phyloP scores from a whole-genome alignment of 2,113 vertebrate species.

The Circaetus cinerascens region DNA sequence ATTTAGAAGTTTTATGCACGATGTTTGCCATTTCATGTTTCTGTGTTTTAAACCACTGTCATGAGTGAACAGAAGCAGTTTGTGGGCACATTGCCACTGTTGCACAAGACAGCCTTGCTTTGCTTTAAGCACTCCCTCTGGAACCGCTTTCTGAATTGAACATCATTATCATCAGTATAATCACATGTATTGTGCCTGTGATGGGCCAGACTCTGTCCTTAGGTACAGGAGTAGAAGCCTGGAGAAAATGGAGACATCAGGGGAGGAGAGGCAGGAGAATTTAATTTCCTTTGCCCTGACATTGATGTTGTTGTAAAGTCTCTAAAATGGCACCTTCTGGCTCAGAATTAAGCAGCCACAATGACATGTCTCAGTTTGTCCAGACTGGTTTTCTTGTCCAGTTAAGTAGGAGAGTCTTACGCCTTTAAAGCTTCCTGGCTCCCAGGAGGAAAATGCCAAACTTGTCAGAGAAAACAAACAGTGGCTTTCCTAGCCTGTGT shows the following conservation, averaged over 20 bases:
- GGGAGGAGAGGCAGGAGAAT: neutral
- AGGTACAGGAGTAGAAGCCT: neutral
- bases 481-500: conserved; percentile 68
- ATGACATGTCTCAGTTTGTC: conserved; percentile 60
- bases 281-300: conserved; percentile 56
- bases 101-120: neutral
- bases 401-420: conserved; percentile 44
- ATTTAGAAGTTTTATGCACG: neutral
- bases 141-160: neutral
- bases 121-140: neutral
- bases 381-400: conserved; percentile 68
- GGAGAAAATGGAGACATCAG: neutral
- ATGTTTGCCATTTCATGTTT: neutral
- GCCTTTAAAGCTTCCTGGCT: conserved; percentile 52
- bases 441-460: conserved; percentile 65
- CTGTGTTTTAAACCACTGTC: neutral
- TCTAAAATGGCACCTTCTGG: conserved; percentile 49
- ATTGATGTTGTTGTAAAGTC: conserved; percentile 48
- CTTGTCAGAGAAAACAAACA: conserved; percentile 74
- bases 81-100: neutral
- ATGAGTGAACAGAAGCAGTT: neutral
- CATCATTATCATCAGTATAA: neutral
- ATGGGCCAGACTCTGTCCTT: neutral
- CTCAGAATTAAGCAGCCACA: conserved; percentile 19
- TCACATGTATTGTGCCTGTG: neutral